Percentiles rank a stretch among this genome's conserved stretches.
These are phyloP conservation scores for Fragum whitleyi DNA, from an alignment of 2,888 invertebrate species.

Conservation along the genomic window DNA sequence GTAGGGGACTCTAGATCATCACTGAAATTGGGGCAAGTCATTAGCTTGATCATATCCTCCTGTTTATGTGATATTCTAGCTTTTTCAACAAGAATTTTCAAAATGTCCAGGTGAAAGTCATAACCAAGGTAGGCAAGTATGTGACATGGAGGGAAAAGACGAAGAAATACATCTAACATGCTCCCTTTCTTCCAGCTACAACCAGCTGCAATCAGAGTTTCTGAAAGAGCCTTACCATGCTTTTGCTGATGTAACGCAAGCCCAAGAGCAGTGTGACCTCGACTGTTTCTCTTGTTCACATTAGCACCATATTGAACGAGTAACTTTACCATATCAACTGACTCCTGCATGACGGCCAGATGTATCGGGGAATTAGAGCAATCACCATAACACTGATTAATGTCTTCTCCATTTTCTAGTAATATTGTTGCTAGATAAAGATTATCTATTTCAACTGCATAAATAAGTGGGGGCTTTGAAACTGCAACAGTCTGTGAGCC, in stretches of 20 bases:
- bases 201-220: slow-evolving; percentile 61
- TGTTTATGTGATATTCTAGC: slow-evolving; percentile 21
- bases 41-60: neutral
- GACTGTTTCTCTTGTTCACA: slow-evolving; percentile 63
- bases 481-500: slow-evolving; percentile 52
- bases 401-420: slow-evolving; percentile 70
- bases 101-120: slow-evolving; percentile 50
- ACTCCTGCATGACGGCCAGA: slow-evolving; percentile 60
- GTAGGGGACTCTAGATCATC: neutral
- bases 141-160: slow-evolving; percentile 66
- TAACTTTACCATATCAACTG: slow-evolving; percentile 64
- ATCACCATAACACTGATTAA: slow-evolving; percentile 67
- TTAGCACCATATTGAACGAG: slow-evolving; percentile 69
- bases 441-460: slow-evolving; percentile 66
- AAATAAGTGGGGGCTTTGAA: slow-evolving; percentile 62
- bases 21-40: neutral
- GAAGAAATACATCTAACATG: slow-evolving; percentile 63
- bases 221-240: slow-evolving; percentile 42
- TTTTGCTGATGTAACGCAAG: slow-evolving; percentile 53
- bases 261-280: slow-evolving; percentile 67
- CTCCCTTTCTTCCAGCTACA: slow-evolving; percentile 63
- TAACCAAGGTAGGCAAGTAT: slow-evolving; percentile 63
- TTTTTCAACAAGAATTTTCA: slow-evolving; percentile 39
- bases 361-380: slow-evolving; percentile 64
- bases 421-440: slow-evolving; percentile 62